phyloP scores from a whole-genome alignment of 2,113 vertebrate species.

The Colinus virginianus region DNA sequence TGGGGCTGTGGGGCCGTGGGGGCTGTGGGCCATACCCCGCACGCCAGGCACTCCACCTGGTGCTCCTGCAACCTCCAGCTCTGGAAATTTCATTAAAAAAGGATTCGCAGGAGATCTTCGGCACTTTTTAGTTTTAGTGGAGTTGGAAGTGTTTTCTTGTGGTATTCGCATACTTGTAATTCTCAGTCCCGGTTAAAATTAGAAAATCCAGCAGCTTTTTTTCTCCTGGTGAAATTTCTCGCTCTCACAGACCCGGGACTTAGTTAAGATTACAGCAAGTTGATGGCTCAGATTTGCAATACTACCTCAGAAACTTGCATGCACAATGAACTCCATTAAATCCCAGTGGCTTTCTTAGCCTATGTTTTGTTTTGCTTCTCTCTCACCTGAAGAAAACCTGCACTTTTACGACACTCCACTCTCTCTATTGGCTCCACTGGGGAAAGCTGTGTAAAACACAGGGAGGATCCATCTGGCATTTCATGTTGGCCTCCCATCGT shows the following conservation, averaged over 20 bases:
- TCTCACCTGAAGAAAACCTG: background rate
- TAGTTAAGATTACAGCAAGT: conserved; percentile 7
- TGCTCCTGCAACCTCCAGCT: conserved; percentile 44
- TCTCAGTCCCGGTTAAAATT: conserved; percentile 62
- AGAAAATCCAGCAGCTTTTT: conserved; percentile 42
- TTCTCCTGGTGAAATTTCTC: conserved; percentile 31
- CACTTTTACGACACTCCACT: background rate
- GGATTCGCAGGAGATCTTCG: conserved; percentile 42
- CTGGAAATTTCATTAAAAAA: conserved; percentile 71
- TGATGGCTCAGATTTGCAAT: conserved; percentile 43
- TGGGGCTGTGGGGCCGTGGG: too few species aligned
- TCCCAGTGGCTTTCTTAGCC: background rate
- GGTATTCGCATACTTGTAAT: conserved; percentile 48
- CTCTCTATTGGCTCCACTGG: background rate
- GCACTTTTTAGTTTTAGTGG: conserved; percentile 27
- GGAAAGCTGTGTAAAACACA: background rate
- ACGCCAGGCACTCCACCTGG: conserved; percentile 35
- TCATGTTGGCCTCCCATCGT: background rate
- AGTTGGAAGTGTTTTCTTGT: conserved; percentile 56
- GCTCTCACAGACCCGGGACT: conserved; percentile 34
- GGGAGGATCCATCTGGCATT: background rate
- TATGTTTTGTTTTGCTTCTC: background rate
- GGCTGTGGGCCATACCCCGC: background rate
- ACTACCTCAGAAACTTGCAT: conserved; percentile 40
- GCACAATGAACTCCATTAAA: conserved; percentile 21